phyloP scores from a whole-genome alignment of 2,113 vertebrate species.

The Macaca nemestrina region DNA sequence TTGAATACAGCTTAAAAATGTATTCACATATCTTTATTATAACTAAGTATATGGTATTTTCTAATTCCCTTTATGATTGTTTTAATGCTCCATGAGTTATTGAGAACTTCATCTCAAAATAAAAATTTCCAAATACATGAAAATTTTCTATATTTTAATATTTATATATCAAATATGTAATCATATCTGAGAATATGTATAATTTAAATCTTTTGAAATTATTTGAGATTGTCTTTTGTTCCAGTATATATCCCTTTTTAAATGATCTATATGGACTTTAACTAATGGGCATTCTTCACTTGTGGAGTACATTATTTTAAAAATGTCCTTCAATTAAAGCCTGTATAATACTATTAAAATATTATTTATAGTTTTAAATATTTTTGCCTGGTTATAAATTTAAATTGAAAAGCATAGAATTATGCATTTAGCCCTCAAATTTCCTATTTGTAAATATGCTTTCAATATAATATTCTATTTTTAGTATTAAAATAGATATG shows the following conservation, averaged over 20 bases:
- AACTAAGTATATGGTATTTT: background rate
- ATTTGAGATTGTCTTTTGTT: background rate
- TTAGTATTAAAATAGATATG: background rate
- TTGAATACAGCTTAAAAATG: background rate
- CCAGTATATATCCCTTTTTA: background rate
- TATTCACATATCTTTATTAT: background rate
- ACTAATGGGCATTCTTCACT: background rate
- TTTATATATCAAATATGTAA: background rate
- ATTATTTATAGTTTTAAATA: background rate
- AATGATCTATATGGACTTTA: background rate
- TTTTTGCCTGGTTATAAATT: background rate
- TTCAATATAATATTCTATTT: background rate
- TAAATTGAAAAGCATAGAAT: background rate
- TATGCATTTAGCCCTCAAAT: background rate
- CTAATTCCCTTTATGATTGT: background rate
- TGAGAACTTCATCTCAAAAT: background rate
- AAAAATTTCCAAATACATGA: background rate
- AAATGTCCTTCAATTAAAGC: background rate
- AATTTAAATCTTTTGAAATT: background rate
- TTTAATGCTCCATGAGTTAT: background rate
- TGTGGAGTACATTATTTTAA: background rate
- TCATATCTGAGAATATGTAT: background rate
- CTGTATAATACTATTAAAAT: background rate
- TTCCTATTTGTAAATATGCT: background rate
- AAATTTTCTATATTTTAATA: background rate